Conservation (phyloP, 2,797 vertebrate species). For the Sebastes trivittatus region DNA sequence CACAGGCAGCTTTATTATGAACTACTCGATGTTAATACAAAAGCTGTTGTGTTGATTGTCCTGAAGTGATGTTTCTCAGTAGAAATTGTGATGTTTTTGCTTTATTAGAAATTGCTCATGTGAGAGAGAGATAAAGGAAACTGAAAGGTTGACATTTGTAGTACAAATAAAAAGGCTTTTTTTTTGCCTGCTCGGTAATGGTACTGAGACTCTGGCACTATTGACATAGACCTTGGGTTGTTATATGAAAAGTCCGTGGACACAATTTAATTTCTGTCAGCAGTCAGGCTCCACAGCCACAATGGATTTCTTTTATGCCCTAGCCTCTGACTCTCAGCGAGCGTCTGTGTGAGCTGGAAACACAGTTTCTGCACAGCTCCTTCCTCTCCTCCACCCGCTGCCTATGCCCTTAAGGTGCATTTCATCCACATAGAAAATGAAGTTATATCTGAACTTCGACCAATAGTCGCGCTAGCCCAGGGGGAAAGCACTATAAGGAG, state of each 20-base stretch:
- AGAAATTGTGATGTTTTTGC: neutral
- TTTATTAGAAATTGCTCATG: constrained; percentile 36
- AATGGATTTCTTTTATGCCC: constrained; percentile 81
- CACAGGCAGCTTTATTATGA: neutral
- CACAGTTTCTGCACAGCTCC: constrained; percentile 47
- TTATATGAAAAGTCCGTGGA: constrained; percentile 82
- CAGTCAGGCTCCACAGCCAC: constrained; percentile 76
- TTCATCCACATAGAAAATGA: constrained; percentile 96
- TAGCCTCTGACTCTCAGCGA: constrained; percentile 69
- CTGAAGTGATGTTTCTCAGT: neutral
- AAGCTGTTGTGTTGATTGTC: neutral
- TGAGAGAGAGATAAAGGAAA: constrained; percentile 53
- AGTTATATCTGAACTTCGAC: constrained; percentile 93
- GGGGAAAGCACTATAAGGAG: constrained; percentile 82
- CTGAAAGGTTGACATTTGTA: constrained; percentile 59
- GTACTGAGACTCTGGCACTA: constrained; percentile 60
- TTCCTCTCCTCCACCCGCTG: constrained; percentile 54
- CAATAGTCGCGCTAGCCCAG: constrained; percentile 90
- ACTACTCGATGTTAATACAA: neutral
- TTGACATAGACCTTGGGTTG: constrained; percentile 77
- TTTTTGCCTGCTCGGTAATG: constrained; percentile 59
- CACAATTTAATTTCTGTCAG: constrained; percentile 86
- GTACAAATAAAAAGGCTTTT: constrained; percentile 58
- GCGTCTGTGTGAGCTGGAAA: constrained; percentile 70
- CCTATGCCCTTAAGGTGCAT: constrained; percentile 87